phyloP scores from a whole-genome alignment of 2,888 invertebrate species.

The Taphrorychus bicolor region DNA sequence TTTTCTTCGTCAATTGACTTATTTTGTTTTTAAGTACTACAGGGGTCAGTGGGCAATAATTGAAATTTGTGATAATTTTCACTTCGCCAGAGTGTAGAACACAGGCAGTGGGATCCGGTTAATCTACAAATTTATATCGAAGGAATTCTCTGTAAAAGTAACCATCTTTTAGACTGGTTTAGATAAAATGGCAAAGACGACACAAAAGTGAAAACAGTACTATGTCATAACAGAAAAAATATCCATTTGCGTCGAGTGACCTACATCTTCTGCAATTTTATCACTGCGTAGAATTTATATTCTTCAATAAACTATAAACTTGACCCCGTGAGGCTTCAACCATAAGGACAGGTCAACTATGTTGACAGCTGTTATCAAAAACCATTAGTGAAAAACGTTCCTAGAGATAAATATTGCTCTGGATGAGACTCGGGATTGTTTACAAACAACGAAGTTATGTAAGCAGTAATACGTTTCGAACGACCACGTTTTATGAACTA shows the following conservation, averaged over 20 bases:
- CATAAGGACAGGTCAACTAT: not conserved
- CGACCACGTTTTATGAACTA: not conserved
- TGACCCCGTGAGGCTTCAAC: slow-evolving; percentile 8
- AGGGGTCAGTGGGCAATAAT: not conserved
- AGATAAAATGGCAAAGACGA: not conserved
- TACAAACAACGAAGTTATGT: not conserved
- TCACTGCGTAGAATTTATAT: not conserved
- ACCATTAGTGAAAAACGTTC: not conserved
- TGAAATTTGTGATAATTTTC: not conserved
- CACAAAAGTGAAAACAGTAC: slow-evolving; percentile 19
- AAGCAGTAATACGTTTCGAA: not conserved
- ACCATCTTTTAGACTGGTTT: slow-evolving; percentile 9
- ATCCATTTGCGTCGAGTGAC: slow-evolving; percentile 14
- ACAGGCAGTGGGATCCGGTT: not conserved
- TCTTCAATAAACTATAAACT: slow-evolving; percentile 11
- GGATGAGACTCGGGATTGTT: not conserved
- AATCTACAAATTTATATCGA: not conserved
- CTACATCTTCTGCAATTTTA: slow-evolving; percentile 9
- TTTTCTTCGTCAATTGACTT: slow-evolving; percentile 25
- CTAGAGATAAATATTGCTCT: not conserved
- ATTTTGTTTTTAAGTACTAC: not conserved
- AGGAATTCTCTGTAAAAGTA: slow-evolving; percentile 4
- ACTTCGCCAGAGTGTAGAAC: not conserved
- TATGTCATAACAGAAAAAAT: slow-evolving; percentile 12
- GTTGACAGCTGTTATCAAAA: slow-evolving; percentile 8